phyloP scores from a whole-genome alignment of 2,888 invertebrate species.

The Amphipoea oculea region DNA sequence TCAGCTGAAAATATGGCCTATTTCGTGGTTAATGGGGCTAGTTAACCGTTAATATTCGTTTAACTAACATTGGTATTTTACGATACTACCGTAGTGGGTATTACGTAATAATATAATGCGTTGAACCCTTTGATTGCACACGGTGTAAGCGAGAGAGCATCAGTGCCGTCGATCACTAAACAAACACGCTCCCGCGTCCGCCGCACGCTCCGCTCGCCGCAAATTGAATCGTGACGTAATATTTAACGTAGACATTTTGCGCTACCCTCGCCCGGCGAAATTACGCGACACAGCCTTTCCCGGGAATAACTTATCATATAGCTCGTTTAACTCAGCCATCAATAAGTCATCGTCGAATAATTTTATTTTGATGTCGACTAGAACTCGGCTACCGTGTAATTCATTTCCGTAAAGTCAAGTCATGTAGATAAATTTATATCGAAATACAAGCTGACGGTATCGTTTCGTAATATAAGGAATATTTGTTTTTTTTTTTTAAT shows the following conservation, averaged over 20 bases:
- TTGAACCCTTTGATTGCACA: slow-evolving; percentile 50
- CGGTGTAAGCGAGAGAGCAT: slow-evolving; percentile 37
- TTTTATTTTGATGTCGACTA: slow-evolving; percentile 76
- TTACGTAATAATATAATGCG: slow-evolving; percentile 34
- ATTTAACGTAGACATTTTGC: slow-evolving; percentile 77
- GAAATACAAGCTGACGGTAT: slow-evolving; percentile 52
- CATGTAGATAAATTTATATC: slow-evolving; percentile 64
- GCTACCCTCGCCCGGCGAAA: slow-evolving; percentile 71
- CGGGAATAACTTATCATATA: slow-evolving; percentile 78
- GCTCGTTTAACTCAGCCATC: slow-evolving; percentile 78
- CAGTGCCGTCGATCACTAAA: slow-evolving; percentile 54
- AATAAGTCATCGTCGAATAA: slow-evolving; percentile 76
- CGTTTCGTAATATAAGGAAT: slow-evolving; percentile 36
- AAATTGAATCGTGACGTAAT: slow-evolving; percentile 79
- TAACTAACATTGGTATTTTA: slow-evolving; percentile 47
- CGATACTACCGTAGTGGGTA: slow-evolving; percentile 12
- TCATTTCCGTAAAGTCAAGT: slow-evolving; percentile 67
- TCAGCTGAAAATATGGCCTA: slow-evolving; percentile 58
- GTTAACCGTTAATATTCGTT: slow-evolving; percentile 51
- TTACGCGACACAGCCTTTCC: slow-evolving; percentile 74
- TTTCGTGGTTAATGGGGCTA: slow-evolving; percentile 40
- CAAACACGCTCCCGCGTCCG: slow-evolving; percentile 66
- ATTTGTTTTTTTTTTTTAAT: slow-evolving; percentile 47
- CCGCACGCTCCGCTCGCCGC: slow-evolving; percentile 66
- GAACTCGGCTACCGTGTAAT: slow-evolving; percentile 69